Evolutionary conservation across 2,797 vertebrate species (phyloP).

Genomic region (Parauchenoglanis punctatus): DNA sequence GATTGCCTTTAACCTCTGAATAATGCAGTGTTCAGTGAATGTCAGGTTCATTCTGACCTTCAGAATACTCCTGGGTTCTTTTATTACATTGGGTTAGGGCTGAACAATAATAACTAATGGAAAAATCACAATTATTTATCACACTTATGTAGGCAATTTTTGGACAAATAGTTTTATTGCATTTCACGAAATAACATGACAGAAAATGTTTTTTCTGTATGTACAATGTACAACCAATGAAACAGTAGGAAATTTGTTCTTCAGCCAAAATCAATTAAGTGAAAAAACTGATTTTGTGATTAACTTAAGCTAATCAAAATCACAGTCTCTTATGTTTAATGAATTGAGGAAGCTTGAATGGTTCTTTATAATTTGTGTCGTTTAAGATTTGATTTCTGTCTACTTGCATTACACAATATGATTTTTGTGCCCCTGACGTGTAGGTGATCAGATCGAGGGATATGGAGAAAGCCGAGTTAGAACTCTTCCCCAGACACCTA

Average conservation of each 20-base stretch:
- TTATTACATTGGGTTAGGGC: no score
- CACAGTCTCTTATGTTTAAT: neutral
- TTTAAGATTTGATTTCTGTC: neutral
- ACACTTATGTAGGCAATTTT: neutral
- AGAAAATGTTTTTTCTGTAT: neutral
- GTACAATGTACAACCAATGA: neutral
- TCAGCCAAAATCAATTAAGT: neutral
- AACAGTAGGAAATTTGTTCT: neutral
- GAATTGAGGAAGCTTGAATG: neutral
- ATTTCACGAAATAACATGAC: neutral
- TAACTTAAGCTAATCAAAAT: neutral
- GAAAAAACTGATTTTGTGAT: neutral
- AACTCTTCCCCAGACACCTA: slow-evolving; percentile 93
- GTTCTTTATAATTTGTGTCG: neutral
- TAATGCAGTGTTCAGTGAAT: neutral
- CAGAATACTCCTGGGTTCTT: no score
- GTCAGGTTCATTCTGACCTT: neutral
- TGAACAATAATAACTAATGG: neutral
- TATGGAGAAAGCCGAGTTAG: slow-evolving; percentile 83
- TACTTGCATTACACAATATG: neutral
- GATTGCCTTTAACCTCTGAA: neutral
- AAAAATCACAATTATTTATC: neutral
- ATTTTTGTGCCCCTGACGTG: neutral
- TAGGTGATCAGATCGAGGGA: slow-evolving; percentile 92
- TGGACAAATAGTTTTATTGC: neutral